phyloP scores from a whole-genome alignment of 30 jellyfish, hydroid and myxozoan species.

The Hydra vulgaris region DNA sequence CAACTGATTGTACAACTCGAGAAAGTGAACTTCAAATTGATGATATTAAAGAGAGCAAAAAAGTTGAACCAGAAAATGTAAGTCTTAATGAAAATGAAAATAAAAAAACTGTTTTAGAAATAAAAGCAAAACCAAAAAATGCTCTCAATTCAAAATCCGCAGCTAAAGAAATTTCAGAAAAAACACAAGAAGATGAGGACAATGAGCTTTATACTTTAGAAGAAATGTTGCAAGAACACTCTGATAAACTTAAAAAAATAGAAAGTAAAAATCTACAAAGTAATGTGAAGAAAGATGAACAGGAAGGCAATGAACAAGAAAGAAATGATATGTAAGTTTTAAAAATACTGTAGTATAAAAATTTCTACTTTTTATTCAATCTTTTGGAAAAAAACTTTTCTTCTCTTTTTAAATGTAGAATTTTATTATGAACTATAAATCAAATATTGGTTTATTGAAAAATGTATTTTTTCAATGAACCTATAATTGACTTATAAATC shows the following conservation, averaged over 20 bases:
- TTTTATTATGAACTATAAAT: too few species aligned
- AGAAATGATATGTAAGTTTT: not conserved
- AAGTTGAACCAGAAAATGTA: not conserved
- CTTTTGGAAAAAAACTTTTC: too few species aligned
- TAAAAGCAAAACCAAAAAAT: not conserved
- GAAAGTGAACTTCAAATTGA: not conserved
- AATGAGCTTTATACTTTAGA: not conserved
- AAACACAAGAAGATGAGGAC: not conserved
- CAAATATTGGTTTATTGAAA: too few species aligned
- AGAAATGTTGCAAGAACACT: not conserved
- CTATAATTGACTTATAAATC: too few species aligned
- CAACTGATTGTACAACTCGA: not conserved
- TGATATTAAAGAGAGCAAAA: not conserved
- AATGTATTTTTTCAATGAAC: too few species aligned
- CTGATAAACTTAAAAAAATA: not conserved
- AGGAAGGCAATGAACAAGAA: not conserved
- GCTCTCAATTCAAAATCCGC: not conserved
- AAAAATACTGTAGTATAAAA: too few species aligned
- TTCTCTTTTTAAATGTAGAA: too few species aligned
- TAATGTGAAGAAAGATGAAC: not conserved
- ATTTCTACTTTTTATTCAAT: too few species aligned
- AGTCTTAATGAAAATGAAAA: not conserved
- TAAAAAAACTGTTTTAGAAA: not conserved
- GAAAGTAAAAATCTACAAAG: not conserved
- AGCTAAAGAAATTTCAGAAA: not conserved